phyloP scores from a whole-genome alignment of 2,888 invertebrate species.

The Oscheius sp. region DNA sequence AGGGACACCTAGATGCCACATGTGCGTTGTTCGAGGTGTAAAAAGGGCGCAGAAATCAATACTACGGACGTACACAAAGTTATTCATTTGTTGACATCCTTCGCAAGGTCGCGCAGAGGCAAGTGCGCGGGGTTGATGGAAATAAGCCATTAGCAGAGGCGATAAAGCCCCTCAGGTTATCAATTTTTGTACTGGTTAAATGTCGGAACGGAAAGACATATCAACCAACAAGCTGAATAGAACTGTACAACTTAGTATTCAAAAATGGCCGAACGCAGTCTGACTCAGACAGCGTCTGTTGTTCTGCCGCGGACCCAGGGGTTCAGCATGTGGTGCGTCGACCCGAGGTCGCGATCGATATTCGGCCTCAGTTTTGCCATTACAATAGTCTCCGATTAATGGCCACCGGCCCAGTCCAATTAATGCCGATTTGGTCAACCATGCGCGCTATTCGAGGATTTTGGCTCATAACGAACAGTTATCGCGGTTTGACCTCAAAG shows the following conservation, averaged over 20 bases:
- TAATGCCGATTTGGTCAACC: slow-evolving; percentile 31
- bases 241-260: no score
- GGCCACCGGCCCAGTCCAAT: slow-evolving; percentile 24
- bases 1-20: slow-evolving; percentile 34
- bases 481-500: no score
- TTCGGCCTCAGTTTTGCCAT: slow-evolving; percentile 37
- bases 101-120: no score
- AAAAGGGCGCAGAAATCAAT: slow-evolving; percentile 31
- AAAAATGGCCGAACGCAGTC: neutral
- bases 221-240: no score
- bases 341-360: slow-evolving; percentile 37
- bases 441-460: slow-evolving; percentile 10
- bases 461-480: neutral
- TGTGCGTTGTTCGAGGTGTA: slow-evolving; percentile 36
- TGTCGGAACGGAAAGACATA: neutral
- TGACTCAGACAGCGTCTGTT: slow-evolving; percentile 22
- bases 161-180: neutral
- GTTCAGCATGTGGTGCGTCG: slow-evolving; percentile 35
- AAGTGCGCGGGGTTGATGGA: neutral
- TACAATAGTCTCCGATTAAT: slow-evolving; percentile 36
- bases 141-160: neutral
- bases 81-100: slow-evolving; percentile 7
- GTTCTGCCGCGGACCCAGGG: slow-evolving; percentile 26
- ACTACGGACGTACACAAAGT: slow-evolving; percentile 27
- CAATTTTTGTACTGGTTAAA: neutral